These are phyloP conservation scores for Bungarus multicinctus DNA, from an alignment of 2,113 vertebrate genomes.

Conservation along the genomic window DNA sequence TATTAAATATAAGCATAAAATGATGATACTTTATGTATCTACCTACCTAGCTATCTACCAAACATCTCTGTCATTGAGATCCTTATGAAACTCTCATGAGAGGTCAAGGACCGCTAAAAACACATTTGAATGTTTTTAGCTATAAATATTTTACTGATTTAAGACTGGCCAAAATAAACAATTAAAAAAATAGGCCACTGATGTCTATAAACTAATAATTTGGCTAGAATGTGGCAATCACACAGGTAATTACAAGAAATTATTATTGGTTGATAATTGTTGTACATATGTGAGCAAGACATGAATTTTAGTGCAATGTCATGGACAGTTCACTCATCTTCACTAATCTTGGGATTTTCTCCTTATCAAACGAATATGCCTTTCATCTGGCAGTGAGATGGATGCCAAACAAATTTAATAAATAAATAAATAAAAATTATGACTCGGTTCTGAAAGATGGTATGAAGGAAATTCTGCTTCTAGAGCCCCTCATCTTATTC, in stretches of 20 bases:
- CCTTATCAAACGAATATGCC: slow-evolving; percentile 95
- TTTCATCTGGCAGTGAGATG: slow-evolving; percentile 49
- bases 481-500: slow-evolving; percentile 96
- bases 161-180: no score
- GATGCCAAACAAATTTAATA: no score
- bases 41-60: slow-evolving; percentile 53
- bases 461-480: slow-evolving; percentile 96
- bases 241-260: slow-evolving; percentile 81
- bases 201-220: no score
- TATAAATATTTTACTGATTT: slow-evolving; percentile 52
- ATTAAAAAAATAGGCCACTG: no score
- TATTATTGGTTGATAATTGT: slow-evolving; percentile 65
- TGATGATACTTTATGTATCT: slow-evolving; percentile 74
- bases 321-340: slow-evolving; percentile 81
- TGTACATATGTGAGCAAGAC: slow-evolving; percentile 58
- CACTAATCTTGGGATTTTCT: slow-evolving; percentile 87
- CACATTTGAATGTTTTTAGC: slow-evolving; percentile 69
- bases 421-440: slow-evolving; percentile 64
- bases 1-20: slow-evolving; percentile 85
- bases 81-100: slow-evolving; percentile 75
- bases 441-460: slow-evolving; percentile 91
- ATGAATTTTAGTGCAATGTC: slow-evolving; percentile 73
- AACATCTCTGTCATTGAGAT: slow-evolving; percentile 74
- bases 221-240: slow-evolving; percentile 5
- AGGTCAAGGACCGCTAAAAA: slow-evolving; percentile 75